phyloP scores from a whole-genome alignment of 2,113 vertebrate genomes.

The Burhinus oedicnemus region DNA sequence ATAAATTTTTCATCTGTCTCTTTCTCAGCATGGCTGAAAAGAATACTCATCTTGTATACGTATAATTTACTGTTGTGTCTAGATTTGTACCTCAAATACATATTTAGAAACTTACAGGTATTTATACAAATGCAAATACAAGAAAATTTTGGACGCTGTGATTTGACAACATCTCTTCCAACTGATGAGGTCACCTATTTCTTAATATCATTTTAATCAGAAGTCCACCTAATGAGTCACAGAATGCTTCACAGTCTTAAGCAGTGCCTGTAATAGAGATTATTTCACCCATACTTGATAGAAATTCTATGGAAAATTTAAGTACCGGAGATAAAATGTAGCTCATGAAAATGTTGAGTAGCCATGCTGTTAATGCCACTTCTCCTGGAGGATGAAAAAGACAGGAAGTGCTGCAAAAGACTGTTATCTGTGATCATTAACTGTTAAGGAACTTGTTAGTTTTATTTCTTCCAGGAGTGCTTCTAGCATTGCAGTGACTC shows the following conservation, averaged over 20 bases:
- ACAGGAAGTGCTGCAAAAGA: background rate
- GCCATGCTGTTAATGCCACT: background rate
- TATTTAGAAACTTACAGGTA: background rate
- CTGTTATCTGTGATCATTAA: background rate
- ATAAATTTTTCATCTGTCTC: background rate
- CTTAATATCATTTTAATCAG: background rate
- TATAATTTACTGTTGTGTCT: constrained; percentile 15
- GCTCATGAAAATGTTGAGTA: background rate
- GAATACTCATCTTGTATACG: background rate
- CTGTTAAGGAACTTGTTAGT: background rate
- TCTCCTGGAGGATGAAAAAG: background rate
- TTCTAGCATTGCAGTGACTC: background rate
- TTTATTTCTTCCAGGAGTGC: background rate
- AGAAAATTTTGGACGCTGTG: background rate
- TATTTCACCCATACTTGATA: background rate
- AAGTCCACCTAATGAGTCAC: background rate
- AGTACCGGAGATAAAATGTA: background rate
- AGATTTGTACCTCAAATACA: background rate
- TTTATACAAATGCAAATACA: background rate
- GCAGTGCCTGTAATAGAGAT: background rate
- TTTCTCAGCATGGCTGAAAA: background rate
- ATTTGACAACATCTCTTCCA: background rate
- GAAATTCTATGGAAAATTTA: background rate
- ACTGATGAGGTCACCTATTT: background rate
- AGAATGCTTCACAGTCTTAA: background rate